Evolutionary conservation across 1,140 invertebrate species (phyloP), one percentile per base, ranked within the genome.

Genomic region (Neodiprion pinetum): DNA sequence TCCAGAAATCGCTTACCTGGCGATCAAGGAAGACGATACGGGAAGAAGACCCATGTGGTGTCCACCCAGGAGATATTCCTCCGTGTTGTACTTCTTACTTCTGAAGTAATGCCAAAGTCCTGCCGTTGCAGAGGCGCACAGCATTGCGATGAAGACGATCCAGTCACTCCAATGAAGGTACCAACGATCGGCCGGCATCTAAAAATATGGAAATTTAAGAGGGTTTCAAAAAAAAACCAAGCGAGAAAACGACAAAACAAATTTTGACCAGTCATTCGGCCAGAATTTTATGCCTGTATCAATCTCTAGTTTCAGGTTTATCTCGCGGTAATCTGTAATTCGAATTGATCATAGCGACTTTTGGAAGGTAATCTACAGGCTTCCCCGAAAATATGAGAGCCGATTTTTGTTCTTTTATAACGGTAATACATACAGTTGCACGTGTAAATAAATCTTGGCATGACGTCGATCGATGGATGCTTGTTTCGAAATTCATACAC

Each of bases 11-110:
- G 28, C 28, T 77, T 86, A 95, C 94, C 94, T 95, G 65, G 94
- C 94, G 79, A 96, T 91, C 47, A 96, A 88, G 1, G 94, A 96
- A 89, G 96, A 93, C n/a, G 95, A 92, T 28, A 96, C 94, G 0
- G 95, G 95, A 81, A 95, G 94, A 10, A 94, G 91, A 72, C 91
- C 91, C 88, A 96, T 91, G 72, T 92, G 90, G 77, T 90, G 91
- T 73, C 93, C 93, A 40, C 94, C 95, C 53, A 95, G 90, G 74
- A 95, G 87, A 85, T 95, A 95, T 80, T 95, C 94, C 75, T 90
- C 79, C 11, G 85, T 86, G 68, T 77, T 86, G 48, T 83, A 85
- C 74, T 86, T 83, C 70, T 80, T 82, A 12, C 80, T 80, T 70
- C 75, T 80, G 76, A 70, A 83, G 77, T 82, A 88, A 74, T 88